A percentile compares a stretch with the other conserved stretches of the same genome.
Evolutionary conservation across 2,113 vertebrate genomes (phyloP).

Genomic region (Podarcis raffonei): DNA sequence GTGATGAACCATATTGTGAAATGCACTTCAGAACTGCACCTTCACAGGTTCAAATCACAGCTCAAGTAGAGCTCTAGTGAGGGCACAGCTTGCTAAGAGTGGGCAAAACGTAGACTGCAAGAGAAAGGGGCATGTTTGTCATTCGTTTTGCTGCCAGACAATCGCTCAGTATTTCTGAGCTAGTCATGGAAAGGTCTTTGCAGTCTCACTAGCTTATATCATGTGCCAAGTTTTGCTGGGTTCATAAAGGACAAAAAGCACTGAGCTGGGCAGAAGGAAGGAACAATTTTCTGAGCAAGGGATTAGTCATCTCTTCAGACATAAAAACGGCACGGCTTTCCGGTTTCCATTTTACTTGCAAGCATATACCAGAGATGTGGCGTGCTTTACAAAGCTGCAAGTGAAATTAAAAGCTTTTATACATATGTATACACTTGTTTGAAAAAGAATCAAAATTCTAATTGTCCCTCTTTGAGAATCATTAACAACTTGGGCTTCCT

Average conservation of each 20-base stretch:
- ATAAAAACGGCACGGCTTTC: background rate
- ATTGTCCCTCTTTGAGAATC: background rate
- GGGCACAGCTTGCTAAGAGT: background rate
- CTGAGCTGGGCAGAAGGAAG: accelerated
- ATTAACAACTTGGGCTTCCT: background rate
- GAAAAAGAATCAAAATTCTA: background rate
- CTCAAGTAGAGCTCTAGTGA: background rate
- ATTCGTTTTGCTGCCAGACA: background rate
- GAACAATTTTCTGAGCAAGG: background rate
- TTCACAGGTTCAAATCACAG: background rate
- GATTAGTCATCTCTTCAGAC: background rate
- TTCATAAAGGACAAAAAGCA: background rate
- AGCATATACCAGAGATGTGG: background rate
- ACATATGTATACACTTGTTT: slow-evolving; percentile 1
- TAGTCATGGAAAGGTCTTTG: background rate
- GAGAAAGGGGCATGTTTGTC: background rate
- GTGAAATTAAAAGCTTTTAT: background rate
- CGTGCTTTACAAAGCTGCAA: background rate
- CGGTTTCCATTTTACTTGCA: background rate
- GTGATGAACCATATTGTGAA: background rate
- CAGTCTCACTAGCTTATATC: background rate
- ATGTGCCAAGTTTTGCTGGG: accelerated
- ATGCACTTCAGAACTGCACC: background rate
- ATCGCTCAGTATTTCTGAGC: background rate
- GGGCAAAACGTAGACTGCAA: background rate